Evolutionary conservation across 1,140 invertebrate species (phyloP).

Genomic region (Protaetia brevitarsis): DNA sequence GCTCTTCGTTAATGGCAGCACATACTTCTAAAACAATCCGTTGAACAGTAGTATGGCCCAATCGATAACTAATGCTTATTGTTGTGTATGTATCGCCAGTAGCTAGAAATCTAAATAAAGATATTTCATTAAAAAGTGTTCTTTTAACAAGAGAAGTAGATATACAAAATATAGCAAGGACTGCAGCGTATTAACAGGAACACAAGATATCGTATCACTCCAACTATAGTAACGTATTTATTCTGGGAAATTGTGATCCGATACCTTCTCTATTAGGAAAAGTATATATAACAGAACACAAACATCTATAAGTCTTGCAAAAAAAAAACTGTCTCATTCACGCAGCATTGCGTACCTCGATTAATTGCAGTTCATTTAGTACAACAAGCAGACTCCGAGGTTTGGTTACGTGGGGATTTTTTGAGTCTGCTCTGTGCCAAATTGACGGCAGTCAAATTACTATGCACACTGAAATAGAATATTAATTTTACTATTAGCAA

Average conservation of each 20-base stretch:
- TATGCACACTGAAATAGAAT: no score
- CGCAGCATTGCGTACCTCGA: background rate
- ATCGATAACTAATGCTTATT: constrained; percentile 8
- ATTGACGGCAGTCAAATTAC: background rate
- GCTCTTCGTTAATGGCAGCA: constrained; percentile 26
- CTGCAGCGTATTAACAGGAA: no score
- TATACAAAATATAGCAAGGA: no score
- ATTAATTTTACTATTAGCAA: no score
- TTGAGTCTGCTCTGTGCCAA: no score
- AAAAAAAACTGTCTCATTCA: background rate
- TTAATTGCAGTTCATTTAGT: background rate
- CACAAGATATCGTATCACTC: no score
- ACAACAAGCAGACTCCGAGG: background rate
- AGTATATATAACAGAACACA: background rate
- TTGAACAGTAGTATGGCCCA: constrained; percentile 4
- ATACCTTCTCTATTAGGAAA: no score
- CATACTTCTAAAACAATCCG: constrained; percentile 25
- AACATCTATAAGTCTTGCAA: background rate
- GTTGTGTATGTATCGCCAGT: background rate
- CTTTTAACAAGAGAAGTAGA: constrained; percentile 13
- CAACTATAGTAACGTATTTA: no score
- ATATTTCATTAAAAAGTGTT: background rate
- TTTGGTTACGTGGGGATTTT: no score
- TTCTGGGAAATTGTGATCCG: no score
- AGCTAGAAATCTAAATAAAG: constrained; percentile 15